Evolutionary conservation across 2,113 vertebrate species (phyloP), one percentile per base, ranked within the genome.

Genomic region (Mola mola): DNA sequence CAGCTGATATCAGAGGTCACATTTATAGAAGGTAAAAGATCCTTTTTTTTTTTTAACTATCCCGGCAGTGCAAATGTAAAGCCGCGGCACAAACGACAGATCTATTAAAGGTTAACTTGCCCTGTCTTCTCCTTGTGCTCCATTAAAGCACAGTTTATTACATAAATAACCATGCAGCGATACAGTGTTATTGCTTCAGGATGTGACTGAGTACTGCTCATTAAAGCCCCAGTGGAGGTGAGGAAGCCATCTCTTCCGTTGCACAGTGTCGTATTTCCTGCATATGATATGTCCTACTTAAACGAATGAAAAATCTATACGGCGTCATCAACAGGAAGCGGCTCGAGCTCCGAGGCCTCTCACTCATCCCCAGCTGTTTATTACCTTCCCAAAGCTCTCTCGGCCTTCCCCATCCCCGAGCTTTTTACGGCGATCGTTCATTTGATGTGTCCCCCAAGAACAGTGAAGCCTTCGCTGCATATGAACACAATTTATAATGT

Each of bases 281-380:
- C 53, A 37, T 78, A 73, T 75, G 65, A 72, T 71, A 55, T 26
- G 15, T 66, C 44, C 66, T 31, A 38, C 49, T 74, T 78, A 79
- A 88, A 79, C 75, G 83, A 88, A 78, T 86, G 72, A 66, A 84
- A 85, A 84, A 90, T 91, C 88, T 66, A 86, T 89, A 76, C 26
- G 28, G 68, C 82, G 73, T 86, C 78, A 73, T 72, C 76, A 75
- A 78, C 71, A 82, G 66, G 85, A 87, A 79, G 72, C 47, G 69
- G 20, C 50, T 38, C 43, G 6, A 61, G 50, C 61, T 22, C 38
- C 4, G 7, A 16, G 41, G 57, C 29, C 49, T n/a, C 57, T 34
- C 40, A 33, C 64, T 78, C 65, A 66, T 78, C 51, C 69, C 28
- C 25, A 21, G 56, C 42, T 67, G 52, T 75, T 76, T 66, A 83